Evolutionary conservation across 2,113 vertebrate species (phyloP).

Genomic region (Gymnobelideus leadbeateri): DNA sequence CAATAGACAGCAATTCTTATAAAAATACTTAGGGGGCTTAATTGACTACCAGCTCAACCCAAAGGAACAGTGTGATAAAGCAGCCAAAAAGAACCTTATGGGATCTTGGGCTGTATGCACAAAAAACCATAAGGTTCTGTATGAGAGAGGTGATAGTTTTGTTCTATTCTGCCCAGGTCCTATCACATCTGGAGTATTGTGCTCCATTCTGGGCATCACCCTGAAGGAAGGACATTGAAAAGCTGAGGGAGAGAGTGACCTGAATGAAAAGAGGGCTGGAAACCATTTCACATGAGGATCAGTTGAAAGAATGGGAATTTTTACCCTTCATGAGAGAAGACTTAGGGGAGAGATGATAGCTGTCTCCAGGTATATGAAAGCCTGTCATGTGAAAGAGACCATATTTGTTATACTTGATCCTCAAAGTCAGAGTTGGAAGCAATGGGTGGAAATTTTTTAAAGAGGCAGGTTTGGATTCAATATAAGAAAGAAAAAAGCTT

Average conservation of each 20-base stretch:
- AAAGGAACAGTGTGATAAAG: neutral
- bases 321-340: neutral
- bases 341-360: neutral
- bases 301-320: neutral
- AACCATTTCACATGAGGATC: conserved; percentile 5
- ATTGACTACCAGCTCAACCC: neutral
- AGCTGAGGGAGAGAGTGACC: neutral
- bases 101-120: neutral
- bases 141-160: neutral
- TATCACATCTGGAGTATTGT: neutral
- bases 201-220: neutral
- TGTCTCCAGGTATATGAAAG: neutral
- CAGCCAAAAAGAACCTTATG: neutral
- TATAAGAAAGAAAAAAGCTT: neutral
- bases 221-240: neutral
- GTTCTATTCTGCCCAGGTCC: neutral
- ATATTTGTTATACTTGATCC: neutral
- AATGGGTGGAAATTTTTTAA: neutral
- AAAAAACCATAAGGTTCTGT: neutral
- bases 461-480: neutral
- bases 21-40: neutral
- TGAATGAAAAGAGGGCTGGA: neutral
- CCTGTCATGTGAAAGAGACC: neutral
- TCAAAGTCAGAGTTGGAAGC: neutral
- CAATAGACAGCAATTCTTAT: neutral